Base-by-base conservation (phyloP, 1,140 invertebrate species). In the Chironomus striatipennis region DNA sequence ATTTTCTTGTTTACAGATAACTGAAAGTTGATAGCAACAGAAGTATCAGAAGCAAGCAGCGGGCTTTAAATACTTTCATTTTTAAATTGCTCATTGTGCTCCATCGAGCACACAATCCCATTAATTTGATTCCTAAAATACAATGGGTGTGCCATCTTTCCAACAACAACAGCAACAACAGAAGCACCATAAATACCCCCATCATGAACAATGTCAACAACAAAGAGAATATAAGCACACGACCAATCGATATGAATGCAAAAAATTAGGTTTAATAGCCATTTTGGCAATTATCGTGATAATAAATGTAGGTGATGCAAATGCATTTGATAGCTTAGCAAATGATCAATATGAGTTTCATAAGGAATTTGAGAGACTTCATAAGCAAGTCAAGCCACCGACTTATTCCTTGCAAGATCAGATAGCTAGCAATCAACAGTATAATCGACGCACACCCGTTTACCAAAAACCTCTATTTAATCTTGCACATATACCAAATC, bases 91-190 rank as follows among this genome's bases (percentile, higher is more conserved):
- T 57, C 47, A 57, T 57, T 57, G 47, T 57, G 47, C 47, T 57
- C 47, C 15, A 57, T n/a, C 47, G 47, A 57, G 47, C 47, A 57
- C 47, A 57, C 24, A 34, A 34, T 34, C 24, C 24, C 24, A 34
- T 34, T 34, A 34, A 34, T 34, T 34, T 34, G 24, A 34, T 34
- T 34, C 24, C 5, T 34, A 2, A 34, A 34, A 70, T 17, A 70
- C 17, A 70, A 70, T 70, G 65, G 65, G 65, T 70, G 65, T 70
- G 65, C 65, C 65, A 70, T 70, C 65, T 18, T 67, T 47, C 15
- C 43, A 47, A 2, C n/a, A 67, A 3, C 43, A 47, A 2, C n/a
- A 67, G 1, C 24, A 34, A 5, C 24, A 34, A 34, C 24, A 34
- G 24, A 34, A 34, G 24, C 24, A 34, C 24, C 24, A 34, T 34